Base-by-base conservation (phyloP, 2,113 vertebrate species). In the Ictalurus punctatus region DNA sequence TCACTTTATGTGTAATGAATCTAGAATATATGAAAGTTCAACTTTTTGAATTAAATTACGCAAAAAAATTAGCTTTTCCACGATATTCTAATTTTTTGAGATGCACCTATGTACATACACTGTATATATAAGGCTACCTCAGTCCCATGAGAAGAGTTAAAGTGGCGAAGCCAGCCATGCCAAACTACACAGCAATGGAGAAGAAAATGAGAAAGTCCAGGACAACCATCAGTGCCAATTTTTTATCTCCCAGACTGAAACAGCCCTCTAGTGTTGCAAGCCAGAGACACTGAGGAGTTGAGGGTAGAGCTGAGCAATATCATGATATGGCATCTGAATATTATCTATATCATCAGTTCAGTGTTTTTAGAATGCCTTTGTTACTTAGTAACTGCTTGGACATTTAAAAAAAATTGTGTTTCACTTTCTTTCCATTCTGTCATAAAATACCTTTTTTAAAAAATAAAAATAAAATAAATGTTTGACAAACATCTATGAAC, bases 131-230 rank as follows among this genome's bases (percentile, higher is more conserved):
- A 87, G 56, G 27, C 21, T 56, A 85, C 74, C 10, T n/a, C 48
- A 79, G 63, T 84, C 80, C 44, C n/a, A 16, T 13, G 30, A 25
- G 82, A 74, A 25, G 56, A 82, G n/a, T 58, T 52, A 88, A 84
- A 83, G 56, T 85, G 34, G 59, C 54, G 40, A 52, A 23, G 65
- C 17, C n/a, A 4, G 52, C 19, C 17, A 40, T 61, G 90, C 91
- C 90, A 92, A 90, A 90, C 73, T 79, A 40, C 65, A 69, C 81
- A 86, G 65, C 84, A 87, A 88, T 54, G 48, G 85, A 91, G 76
- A 81, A 90, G 90, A 88, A 91, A 37, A 73, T 82, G 87, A 92
- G 86, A 91, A 92, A 90, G 90, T 27, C 27, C 25, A 59, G 78
- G 65, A 90, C 90, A 83, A 69, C 71, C 61, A 88, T 84, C 90